Conservation (phyloP, 1,140 invertebrate genomes). For the Hyles euphorbiae region DNA sequence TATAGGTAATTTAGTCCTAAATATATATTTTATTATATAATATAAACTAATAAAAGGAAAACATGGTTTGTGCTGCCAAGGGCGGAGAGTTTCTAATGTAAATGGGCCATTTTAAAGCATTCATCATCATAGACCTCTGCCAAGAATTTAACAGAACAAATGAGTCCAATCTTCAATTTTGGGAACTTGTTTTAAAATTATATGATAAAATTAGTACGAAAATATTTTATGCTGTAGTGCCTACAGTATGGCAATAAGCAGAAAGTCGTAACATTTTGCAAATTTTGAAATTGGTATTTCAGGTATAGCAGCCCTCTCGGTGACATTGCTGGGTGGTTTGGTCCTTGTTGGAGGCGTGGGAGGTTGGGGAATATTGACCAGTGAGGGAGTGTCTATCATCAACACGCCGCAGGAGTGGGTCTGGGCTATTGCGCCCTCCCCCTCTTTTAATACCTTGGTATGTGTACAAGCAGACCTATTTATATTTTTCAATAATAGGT, state of each 20-base stretch:
- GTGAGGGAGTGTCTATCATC: constrained; percentile 55
- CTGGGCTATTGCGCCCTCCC: constrained; percentile 56
- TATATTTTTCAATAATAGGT: too few relatives aligned
- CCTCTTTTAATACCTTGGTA: constrained; percentile 50
- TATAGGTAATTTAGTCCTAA: constrained; percentile 44
- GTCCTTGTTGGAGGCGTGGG: constrained; percentile 61
- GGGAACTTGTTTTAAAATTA: too few relatives aligned
- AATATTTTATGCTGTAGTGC: too few relatives aligned
- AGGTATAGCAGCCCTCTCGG: constrained; percentile 61
- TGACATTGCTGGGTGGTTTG: constrained; percentile 51
- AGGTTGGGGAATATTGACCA: constrained; percentile 61
- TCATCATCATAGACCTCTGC: too few relatives aligned
- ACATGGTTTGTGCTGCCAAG: neutral
- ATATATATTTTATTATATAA: too few relatives aligned
- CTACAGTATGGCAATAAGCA: too few relatives aligned
- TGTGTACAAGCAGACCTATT: constrained; percentile 2
- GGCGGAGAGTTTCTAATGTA: neutral
- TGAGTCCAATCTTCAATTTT: too few relatives aligned
- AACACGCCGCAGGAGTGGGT: constrained; percentile 62
- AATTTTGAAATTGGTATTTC: too few relatives aligned
- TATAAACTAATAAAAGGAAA: too few relatives aligned
- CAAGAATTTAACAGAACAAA: too few relatives aligned
- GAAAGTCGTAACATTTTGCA: too few relatives aligned
- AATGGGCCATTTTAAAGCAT: neutral
- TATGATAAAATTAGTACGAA: too few relatives aligned